Evolutionary conservation across 2,113 vertebrate genomes (phyloP).

Genomic region (Sciurus niger): DNA sequence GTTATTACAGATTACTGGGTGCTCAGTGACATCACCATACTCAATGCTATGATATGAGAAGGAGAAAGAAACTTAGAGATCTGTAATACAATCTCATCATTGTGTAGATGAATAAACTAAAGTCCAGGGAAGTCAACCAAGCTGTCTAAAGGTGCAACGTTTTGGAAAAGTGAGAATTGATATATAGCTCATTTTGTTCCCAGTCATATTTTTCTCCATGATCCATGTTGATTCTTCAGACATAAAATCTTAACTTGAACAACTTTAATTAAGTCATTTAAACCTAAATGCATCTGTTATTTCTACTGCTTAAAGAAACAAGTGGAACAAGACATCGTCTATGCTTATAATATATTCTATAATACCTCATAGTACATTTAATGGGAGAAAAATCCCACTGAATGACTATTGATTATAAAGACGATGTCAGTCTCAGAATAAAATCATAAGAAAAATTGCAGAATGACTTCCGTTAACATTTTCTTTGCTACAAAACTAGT

Average conservation of each 20-base stretch:
- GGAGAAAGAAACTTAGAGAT: neutral
- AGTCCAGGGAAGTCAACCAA: neutral
- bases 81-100: neutral
- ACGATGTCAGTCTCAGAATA: neutral
- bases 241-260: neutral
- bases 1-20: neutral
- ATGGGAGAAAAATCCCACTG: neutral
- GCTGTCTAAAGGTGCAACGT: neutral
- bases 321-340: neutral
- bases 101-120: neutral
- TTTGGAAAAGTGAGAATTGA: neutral
- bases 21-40: neutral
- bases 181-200: neutral
- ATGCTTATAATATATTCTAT: neutral
- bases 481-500: neutral
- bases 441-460: neutral
- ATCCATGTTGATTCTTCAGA: neutral
- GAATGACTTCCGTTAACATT: neutral
- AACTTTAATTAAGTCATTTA: neutral
- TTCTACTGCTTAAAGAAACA: neutral
- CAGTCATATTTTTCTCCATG: neutral
- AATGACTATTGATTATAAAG: neutral
- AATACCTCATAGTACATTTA: neutral
- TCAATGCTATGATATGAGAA: neutral
- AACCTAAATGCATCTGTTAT: neutral